Evolutionary conservation across 2,113 vertebrate species (phyloP).

Genomic region (Ranitomeya variabilis): DNA sequence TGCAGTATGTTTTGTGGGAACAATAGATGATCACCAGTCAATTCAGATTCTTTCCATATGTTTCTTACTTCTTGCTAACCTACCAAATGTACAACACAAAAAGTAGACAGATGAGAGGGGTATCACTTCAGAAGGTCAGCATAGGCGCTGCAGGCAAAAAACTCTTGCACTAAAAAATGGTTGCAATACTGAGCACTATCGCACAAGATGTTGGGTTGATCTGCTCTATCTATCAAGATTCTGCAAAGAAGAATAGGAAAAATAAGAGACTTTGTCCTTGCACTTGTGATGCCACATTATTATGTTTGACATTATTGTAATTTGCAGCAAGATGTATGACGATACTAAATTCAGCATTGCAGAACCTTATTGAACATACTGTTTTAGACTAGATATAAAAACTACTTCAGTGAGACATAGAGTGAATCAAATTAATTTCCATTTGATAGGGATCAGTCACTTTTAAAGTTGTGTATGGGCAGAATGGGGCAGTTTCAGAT

Average conservation of each 20-base stretch:
- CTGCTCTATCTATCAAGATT: no score
- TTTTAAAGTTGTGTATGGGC: not conserved
- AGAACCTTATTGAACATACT: not conserved
- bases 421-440: no score
- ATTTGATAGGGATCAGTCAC: not conserved
- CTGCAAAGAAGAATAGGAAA: no score
- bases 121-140: not conserved
- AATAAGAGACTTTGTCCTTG: not conserved
- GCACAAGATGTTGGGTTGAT: no score
- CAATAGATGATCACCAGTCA: not conserved
- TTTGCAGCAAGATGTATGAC: not conserved
- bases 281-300: not conserved
- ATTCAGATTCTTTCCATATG: not conserved
- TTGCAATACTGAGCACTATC: no score
- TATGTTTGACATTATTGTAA: no score
- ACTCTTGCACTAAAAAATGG: not conserved
- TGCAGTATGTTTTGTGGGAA: not conserved
- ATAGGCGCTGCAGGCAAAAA: not conserved
- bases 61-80: no score
- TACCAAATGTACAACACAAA: no score
- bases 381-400: not conserved
- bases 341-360: not conserved
- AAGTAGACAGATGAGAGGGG: no score
- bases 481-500: conserved; percentile 14
- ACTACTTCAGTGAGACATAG: not conserved